Evolutionary conservation across 1,140 invertebrate species (phyloP).

Genomic region (Drosophila trapezifrons): DNA sequence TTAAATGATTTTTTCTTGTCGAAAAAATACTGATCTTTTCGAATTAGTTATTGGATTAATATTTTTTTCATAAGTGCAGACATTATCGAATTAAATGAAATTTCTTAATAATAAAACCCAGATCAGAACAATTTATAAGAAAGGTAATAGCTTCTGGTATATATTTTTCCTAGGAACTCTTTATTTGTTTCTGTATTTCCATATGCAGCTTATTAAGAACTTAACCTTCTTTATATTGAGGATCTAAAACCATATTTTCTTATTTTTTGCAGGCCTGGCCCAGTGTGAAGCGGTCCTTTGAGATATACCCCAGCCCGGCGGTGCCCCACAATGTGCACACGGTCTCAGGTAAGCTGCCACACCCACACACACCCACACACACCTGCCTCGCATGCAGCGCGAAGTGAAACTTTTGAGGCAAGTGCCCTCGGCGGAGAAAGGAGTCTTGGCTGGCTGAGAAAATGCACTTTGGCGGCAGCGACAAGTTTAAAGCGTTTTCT

Average conservation of each 20-base stretch:
- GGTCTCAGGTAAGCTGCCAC: constrained; percentile 75
- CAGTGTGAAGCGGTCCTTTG: constrained; percentile 77
- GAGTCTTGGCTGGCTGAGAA: background rate
- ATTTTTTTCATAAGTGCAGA: too few species aligned
- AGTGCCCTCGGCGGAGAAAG: constrained; percentile 42
- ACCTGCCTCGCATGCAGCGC: constrained; percentile 1
- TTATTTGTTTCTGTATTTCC: background rate
- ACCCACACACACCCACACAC: constrained; percentile 13
- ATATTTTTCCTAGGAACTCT: too few species aligned
- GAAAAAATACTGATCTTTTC: too few species aligned
- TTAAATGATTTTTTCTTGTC: too few species aligned
- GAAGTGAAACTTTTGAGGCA: constrained; percentile 48
- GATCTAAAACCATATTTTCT: background rate
- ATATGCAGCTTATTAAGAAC: too few species aligned
- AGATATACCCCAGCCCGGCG: constrained; percentile 64
- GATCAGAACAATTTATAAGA: too few species aligned
- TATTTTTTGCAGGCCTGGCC: constrained; percentile 73
- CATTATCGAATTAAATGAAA: too few species aligned
- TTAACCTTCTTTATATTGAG: background rate
- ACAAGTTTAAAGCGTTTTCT: constrained; percentile 55
- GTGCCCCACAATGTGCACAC: constrained; percentile 73
- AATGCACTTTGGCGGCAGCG: constrained; percentile 62
- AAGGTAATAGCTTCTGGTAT: too few species aligned
- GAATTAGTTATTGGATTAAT: too few species aligned
- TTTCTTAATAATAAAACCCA: too few species aligned